Evolutionary conservation across 2,797 vertebrate species (phyloP), one percentile per base, ranked within the genome.

Genomic region (Sarcoramphus papa): DNA sequence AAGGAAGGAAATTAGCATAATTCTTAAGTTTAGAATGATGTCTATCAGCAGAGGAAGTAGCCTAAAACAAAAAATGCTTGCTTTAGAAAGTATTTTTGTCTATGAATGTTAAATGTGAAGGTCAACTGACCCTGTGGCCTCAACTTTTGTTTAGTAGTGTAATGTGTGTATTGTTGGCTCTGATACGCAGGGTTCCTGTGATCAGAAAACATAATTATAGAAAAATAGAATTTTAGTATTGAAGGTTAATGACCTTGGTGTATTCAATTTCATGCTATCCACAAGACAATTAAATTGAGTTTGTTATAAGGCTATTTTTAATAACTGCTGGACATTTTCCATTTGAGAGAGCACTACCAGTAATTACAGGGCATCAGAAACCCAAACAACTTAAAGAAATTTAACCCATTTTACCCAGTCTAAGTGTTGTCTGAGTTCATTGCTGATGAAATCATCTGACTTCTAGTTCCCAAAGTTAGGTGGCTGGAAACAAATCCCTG

Each of bases 181-280:
- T 78, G 40, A 40, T 67, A 91, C 0, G 0, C 22, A 62, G 47
- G 33, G 40, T 84, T 93, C 31, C 62, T 90, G 54, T 83, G 37
- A 57, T 73, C 54, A 78, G 79, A 80, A 95, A 88, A 90, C 31
- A 54, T 72, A 75, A 84, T 84, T 56, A 48, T 54, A 81, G 73
- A 86, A 95, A 96, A 85, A 6, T 15, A 57, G 69, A 64, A 65
- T 84, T 91, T 85, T 41, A 33, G 14, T 84, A 65, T 51, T 88
- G 65, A 72, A 92, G 85, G 82, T 86, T 96, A 95, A 92, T 94
- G 69, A 81, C 79, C 72, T 88, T 35, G 72, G 35, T 86, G 91
- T 94, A 90, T 95, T 95, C 54, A 78, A 65, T 91, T 93, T 88
- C 79, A 63, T 86, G 73, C 85, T 86, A 59, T 63, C 43, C 82